These are phyloP conservation scores for Crenichthys baileyi DNA, from an alignment of 2,797 vertebrate species.

Conservation along the genomic window DNA sequence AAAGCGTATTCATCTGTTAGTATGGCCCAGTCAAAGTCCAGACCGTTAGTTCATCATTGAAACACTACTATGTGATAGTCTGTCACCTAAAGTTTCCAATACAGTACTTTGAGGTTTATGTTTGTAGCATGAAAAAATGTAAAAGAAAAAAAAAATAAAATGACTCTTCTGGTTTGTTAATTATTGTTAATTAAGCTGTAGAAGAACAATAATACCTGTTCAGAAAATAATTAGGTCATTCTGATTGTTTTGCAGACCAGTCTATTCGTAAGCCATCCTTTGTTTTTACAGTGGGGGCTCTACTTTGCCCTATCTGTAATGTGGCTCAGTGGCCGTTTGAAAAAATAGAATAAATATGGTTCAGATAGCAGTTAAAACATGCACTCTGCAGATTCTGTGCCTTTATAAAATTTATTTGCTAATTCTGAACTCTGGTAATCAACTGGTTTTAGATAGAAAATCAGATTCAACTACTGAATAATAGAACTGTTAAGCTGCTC, in stretches of 20 bases:
- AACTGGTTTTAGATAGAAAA: not conserved
- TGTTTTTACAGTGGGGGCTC: constrained; percentile 8
- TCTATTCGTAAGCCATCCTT: constrained; percentile 1
- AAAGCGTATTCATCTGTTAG: not conserved
- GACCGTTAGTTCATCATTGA: not conserved
- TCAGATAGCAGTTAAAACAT: not conserved
- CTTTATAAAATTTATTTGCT: not conserved
- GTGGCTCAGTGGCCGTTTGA: constrained; percentile 4
- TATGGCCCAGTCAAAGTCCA: not conserved
- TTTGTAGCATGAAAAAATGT: not conserved
- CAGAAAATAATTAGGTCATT: not conserved
- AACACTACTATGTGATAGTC: not conserved
- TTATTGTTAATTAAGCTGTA: not conserved
- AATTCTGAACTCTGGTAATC: too few species aligned
- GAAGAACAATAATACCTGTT: not conserved
- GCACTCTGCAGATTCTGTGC: not conserved
- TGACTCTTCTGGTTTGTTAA: not conserved
- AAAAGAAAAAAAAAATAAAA: not conserved
- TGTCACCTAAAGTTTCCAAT: not conserved
- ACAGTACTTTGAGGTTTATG: not conserved
- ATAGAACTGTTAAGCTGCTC: not conserved
- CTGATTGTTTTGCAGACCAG: not conserved
- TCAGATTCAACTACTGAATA: not conserved
- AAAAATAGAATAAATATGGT: constrained; percentile 18
- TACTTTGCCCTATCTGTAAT: not conserved